Evolutionary conservation across 2,888 invertebrate genomes (phyloP).

Genomic region (Stenolophus ochropezus): DNA sequence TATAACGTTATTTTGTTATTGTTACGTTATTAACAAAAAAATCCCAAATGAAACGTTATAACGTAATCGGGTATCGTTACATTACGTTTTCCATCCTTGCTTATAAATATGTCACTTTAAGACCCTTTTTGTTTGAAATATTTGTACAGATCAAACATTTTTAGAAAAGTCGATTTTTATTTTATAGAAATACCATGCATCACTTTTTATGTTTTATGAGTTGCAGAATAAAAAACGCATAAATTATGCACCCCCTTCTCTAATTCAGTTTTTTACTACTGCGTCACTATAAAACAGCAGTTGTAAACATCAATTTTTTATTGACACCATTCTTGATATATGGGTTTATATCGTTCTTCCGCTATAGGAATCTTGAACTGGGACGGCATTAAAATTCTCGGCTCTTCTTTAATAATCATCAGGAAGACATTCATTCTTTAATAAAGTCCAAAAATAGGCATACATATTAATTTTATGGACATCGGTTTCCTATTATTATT

Average conservation of each 20-base stretch:
- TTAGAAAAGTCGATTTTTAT: no score
- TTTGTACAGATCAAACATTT: no score
- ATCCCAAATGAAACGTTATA: no score
- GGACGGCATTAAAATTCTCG: background rate
- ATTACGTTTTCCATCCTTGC: no score
- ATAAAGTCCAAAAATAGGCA: background rate
- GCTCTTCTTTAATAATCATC: background rate
- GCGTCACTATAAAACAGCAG: background rate
- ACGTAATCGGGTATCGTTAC: no score
- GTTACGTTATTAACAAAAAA: no score
- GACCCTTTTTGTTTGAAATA: no score
- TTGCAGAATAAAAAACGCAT: slow-evolving; percentile 13
- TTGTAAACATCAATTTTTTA: background rate
- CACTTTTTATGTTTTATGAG: slow-evolving; percentile 27
- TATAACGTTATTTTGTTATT: no score
- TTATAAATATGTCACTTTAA: no score
- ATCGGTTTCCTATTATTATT: background rate
- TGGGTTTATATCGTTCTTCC: background rate
- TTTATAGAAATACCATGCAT: no score
- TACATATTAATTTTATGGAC: background rate
- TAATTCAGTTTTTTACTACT: slow-evolving; percentile 3
- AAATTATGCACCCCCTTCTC: slow-evolving; percentile 20
- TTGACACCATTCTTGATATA: background rate
- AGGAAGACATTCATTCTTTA: background rate
- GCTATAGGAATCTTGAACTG: background rate